phyloP scores from a whole-genome alignment of 2,797 vertebrate species.

The Myioborus miniatus region DNA sequence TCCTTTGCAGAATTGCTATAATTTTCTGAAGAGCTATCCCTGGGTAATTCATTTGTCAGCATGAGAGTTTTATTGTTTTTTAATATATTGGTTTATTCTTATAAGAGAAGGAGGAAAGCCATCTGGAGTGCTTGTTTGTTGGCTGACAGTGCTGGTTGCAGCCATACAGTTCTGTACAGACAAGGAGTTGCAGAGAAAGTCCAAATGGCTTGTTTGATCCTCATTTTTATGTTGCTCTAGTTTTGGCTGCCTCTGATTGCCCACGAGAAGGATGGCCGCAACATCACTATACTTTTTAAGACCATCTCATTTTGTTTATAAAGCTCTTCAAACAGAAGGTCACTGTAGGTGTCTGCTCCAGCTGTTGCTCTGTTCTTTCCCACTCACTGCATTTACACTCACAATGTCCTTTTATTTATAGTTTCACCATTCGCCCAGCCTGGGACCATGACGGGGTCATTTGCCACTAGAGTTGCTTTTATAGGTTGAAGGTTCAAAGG shows the following conservation, averaged over 20 bases:
- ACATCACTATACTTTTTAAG: neutral
- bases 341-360: conserved; percentile 19
- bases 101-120: conserved; percentile 9
- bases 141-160: neutral
- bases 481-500: conserved; percentile 44
- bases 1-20: neutral
- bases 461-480: conserved; percentile 47
- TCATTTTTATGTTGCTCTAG: neutral
- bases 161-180: neutral
- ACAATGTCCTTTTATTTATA: conserved; percentile 20
- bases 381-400: neutral
- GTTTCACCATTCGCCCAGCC: neutral
- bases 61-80: conserved; percentile 27
- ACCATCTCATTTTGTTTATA: conserved; percentile 8
- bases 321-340: conserved; percentile 22
- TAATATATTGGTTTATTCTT: conserved; percentile 3
- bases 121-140: conserved; percentile 16
- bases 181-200: neutral
- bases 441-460: neutral
- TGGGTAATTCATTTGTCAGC: conserved; percentile 11
- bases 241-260: conserved; percentile 25
- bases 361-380: conserved; percentile 37
- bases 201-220: conserved; percentile 14
- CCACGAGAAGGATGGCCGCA: neutral
- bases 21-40: conserved; percentile 3